Conservation (phyloP, 2,797 vertebrate species). For the Pristis pectinata region DNA sequence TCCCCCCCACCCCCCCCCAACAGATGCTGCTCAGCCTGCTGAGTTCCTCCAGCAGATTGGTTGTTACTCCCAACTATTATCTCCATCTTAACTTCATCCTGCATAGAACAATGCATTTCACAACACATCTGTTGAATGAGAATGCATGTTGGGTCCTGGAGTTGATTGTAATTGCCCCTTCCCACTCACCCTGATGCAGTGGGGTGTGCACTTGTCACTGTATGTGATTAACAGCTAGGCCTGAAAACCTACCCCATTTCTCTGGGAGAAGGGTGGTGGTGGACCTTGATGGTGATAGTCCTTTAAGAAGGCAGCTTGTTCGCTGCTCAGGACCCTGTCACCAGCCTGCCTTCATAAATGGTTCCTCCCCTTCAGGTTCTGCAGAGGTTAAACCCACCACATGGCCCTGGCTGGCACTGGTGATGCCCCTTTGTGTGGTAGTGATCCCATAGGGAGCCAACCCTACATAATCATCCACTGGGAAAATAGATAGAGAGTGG, state of each 20-base stretch:
- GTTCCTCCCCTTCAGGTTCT: no score
- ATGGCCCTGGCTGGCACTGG: not conserved
- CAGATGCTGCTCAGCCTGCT: no score
- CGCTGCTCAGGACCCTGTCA: not conserved
- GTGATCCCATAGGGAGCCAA: not conserved
- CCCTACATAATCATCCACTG: not conserved
- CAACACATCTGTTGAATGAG: not conserved
- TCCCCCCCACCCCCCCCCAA: no score
- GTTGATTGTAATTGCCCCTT: not conserved
- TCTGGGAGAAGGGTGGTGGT: not conserved
- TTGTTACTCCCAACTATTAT: not conserved
- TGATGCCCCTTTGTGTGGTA: not conserved
- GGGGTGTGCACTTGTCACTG: not conserved
- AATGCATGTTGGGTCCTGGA: not conserved
- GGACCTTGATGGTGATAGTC: no score
- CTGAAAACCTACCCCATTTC: not conserved
- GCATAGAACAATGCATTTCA: not conserved
- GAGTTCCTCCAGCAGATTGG: no score
- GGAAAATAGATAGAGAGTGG: not conserved
- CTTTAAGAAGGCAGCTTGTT: not conserved
- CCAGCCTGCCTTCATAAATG: not conserved
- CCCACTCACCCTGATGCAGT: not conserved
- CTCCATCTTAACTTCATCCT: not conserved
- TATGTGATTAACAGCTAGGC: no score
- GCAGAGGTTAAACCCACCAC: not conserved